phyloP scores from a whole-genome alignment of 1,140 invertebrate genomes.

The Leptinotarsa defecta region DNA sequence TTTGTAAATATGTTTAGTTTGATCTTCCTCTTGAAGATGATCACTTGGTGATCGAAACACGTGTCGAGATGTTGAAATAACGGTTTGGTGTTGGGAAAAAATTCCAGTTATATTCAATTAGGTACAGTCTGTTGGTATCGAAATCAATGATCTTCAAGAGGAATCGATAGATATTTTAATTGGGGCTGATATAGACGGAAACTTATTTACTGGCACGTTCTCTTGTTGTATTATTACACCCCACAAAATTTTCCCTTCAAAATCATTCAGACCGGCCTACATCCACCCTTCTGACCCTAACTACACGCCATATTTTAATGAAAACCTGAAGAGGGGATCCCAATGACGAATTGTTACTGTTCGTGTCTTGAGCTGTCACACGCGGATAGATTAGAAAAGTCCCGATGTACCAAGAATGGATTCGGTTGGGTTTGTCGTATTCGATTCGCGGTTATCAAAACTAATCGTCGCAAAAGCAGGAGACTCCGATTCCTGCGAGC shows the following conservation, averaged over 20 bases:
- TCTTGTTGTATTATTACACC: neutral
- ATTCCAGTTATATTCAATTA: no score
- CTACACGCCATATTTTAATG: neutral
- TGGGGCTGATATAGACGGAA: no score
- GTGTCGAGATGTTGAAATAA: no score
- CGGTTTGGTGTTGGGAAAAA: no score
- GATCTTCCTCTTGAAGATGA: no score
- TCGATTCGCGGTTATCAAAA: neutral
- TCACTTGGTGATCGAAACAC: no score
- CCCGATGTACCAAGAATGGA: neutral
- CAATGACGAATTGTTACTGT: neutral
- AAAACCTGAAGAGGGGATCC: neutral
- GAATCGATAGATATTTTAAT: no score
- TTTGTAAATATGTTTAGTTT: no score
- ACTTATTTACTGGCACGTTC: neutral
- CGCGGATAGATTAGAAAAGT: conserved; percentile 7
- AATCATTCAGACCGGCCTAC: no score
- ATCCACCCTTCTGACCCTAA: neutral
- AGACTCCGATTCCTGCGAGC: conserved; percentile 1
- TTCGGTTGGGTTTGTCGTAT: neutral
- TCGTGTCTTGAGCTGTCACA: conserved; percentile 5
- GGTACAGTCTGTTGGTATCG: no score
- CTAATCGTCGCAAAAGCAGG: neutral
- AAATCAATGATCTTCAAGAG: no score
- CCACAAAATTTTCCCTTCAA: neutral